Conservation (phyloP, 2,888 invertebrate species). For the Flexamia atlantica region DNA sequence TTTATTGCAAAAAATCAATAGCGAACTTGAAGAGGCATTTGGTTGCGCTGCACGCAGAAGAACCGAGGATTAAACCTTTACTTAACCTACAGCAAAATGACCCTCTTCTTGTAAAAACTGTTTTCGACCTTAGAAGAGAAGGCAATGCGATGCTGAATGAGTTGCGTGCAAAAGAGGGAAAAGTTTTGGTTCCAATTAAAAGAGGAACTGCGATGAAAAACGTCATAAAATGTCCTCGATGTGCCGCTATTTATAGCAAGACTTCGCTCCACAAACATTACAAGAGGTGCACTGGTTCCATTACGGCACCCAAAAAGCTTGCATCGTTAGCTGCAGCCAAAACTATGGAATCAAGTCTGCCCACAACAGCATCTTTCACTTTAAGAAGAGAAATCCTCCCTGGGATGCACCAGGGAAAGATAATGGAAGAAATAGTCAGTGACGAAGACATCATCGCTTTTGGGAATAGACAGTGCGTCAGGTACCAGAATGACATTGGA, state of each 20-base stretch:
- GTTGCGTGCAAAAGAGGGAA: neutral
- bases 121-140: neutral
- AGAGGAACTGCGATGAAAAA: neutral
- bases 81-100: neutral
- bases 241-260: neutral
- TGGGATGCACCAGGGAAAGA: neutral
- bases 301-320: neutral
- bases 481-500: neutral
- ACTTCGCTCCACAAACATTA: neutral
- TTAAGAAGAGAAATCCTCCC: neutral
- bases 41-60: neutral
- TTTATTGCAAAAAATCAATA: neutral
- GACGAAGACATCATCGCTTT: neutral
- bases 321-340: neutral
- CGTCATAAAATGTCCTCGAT: neutral
- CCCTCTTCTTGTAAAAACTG: neutral
- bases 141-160: neutral
- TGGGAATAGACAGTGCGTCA: neutral
- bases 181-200: neutral
- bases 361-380: too few species aligned
- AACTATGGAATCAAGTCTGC: neutral
- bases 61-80: neutral
- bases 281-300: neutral
- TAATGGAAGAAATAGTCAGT: neutral
- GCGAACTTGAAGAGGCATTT: neutral